phyloP scores from a whole-genome alignment of 1,140 invertebrate species.

The Macrostomum lignano region DNA sequence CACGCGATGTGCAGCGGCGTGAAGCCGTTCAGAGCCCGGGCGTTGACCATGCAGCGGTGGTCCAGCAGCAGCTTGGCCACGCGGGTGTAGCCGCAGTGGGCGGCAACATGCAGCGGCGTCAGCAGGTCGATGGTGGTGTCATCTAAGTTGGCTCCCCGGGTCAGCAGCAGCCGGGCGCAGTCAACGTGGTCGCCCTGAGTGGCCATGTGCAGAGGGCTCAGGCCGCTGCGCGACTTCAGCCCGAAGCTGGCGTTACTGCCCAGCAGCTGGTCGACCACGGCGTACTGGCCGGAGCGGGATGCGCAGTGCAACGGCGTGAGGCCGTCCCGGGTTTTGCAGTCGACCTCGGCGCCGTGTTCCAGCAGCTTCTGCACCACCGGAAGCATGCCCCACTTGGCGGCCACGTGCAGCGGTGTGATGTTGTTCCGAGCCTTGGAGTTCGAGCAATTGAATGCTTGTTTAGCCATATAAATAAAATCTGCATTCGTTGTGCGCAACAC shows the following conservation, averaged over 20 bases:
- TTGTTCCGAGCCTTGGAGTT: too few relatives aligned
- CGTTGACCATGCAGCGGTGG: conserved; percentile 65
- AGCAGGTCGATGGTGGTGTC: conserved; percentile 96
- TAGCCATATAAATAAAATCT: too few relatives aligned
- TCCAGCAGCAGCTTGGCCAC: conserved; percentile 89
- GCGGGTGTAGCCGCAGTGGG: conserved; percentile 55
- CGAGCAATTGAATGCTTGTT: too few relatives aligned
- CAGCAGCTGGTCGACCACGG: conserved; percentile 62
- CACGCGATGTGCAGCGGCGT: conserved; percentile 79
- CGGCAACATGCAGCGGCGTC: conserved; percentile 85
- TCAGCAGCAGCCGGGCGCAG: conserved; percentile 71
- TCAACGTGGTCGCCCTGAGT: conserved; percentile 94
- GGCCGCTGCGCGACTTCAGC: conserved; percentile 56
- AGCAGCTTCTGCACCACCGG: conserved; percentile 72
- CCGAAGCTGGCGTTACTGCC: conserved; percentile 32
- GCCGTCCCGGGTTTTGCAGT: conserved; percentile 61
- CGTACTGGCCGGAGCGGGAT: conserved; percentile 81
- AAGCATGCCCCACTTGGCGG: conserved; percentile 70
- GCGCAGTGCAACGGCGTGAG: conserved; percentile 83
- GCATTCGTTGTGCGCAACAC: too few relatives aligned
- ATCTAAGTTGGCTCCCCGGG: conserved; percentile 81
- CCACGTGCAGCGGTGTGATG: conserved; percentile 83
- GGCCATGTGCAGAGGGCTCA: conserved; percentile 57
- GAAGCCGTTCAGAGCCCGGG: conserved; percentile 68
- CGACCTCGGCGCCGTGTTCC: conserved; percentile 68